Evolutionary conservation across 2,113 vertebrate species (phyloP).

Genomic region (Perognathus longimembris): DNA sequence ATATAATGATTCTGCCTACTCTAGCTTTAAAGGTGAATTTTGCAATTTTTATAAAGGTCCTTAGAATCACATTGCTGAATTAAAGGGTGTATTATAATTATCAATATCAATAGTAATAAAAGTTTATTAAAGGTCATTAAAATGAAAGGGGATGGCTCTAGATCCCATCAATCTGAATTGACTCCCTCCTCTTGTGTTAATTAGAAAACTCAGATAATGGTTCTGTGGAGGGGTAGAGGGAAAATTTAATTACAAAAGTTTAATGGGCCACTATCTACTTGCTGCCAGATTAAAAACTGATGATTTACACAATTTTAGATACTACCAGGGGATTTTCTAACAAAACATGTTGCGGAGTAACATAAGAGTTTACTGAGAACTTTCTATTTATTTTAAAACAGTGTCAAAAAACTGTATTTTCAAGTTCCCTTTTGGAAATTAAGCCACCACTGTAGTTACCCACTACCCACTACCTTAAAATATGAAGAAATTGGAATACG

Average conservation of each 20-base stretch:
- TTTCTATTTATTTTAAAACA: slow-evolving; percentile 73
- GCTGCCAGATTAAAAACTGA: slow-evolving; percentile 93
- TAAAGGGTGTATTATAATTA: slow-evolving; percentile 98
- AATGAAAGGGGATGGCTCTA: slow-evolving; percentile 98
- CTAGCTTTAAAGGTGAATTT: slow-evolving; percentile 86
- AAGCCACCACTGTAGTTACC: background rate
- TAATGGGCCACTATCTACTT: slow-evolving; percentile 95
- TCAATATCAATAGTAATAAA: slow-evolving; percentile 98
- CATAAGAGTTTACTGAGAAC: slow-evolving; percentile 74
- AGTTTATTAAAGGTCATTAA: slow-evolving; percentile 99
- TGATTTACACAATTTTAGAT: slow-evolving; percentile 93
- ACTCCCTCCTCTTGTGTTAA: slow-evolving; percentile 99
- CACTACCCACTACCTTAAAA: background rate
- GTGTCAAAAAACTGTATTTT: background rate
- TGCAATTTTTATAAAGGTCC: slow-evolving; percentile 86
- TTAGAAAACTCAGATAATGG: slow-evolving; percentile 98
- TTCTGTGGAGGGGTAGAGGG: slow-evolving; percentile 94
- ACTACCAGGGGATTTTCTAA: slow-evolving; percentile 80
- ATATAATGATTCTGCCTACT: slow-evolving; percentile 43
- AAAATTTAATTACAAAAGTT: slow-evolving; percentile 98
- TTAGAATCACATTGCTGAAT: slow-evolving; percentile 90
- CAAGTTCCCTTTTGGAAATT: background rate
- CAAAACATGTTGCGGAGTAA: slow-evolving; percentile 86
- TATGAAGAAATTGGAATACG: background rate
- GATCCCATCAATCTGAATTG: slow-evolving; percentile 95